Evolutionary conservation across 1,140 invertebrate genomes (phyloP), one percentile per base, ranked within the genome.

Genomic region (Mesaphorura yosii): DNA sequence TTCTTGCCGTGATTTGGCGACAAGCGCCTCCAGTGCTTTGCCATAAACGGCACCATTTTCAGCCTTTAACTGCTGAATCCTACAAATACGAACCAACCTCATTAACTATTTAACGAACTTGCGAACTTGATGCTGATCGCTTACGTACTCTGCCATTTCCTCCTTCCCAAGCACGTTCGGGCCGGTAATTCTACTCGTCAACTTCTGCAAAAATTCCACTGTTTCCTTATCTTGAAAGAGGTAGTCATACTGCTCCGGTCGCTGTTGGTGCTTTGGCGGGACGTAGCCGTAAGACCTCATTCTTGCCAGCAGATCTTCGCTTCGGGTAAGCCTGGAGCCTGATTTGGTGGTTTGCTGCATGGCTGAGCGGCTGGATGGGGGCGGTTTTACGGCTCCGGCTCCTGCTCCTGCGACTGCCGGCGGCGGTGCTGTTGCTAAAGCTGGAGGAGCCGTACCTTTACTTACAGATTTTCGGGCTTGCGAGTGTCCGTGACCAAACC

Each of bases 181-280:
- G n/a, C n/a, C n/a, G n/a, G n/a, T 58, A 15, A 57, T 23, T 20
- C 20, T 45, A n/a, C 17, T 39, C 53, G 53, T 61, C 26, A 61
- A 26, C 12, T 29, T 34, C 22, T 50, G 41, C 2, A 34, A 22
- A 45, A 54, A 37, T 6, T 20, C 45, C 2, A 48, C 44, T 1
- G 28, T 48, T 22, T 61, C 55, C 31, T 54, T 41, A 53, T 58
- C 53, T 51, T 61, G 48, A 28, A 61, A 61, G 17, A 61, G 38
- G 26, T 55, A 58, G 25, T 58, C 59, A 39, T 38, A 58, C 42
- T 61, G 59, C 17, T 57, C 52, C 0, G 39, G 23, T 26, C n/a
- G n/a, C n/a, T 49, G 48, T 22, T 37, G 23, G 17, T 55, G 22
- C 31, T 53, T 57, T n/a, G 52, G 44, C 0, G 48, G 20, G 34